Base-by-base conservation (phyloP, 1,140 invertebrate genomes). In the Pemphigus obesinymphae region DNA sequence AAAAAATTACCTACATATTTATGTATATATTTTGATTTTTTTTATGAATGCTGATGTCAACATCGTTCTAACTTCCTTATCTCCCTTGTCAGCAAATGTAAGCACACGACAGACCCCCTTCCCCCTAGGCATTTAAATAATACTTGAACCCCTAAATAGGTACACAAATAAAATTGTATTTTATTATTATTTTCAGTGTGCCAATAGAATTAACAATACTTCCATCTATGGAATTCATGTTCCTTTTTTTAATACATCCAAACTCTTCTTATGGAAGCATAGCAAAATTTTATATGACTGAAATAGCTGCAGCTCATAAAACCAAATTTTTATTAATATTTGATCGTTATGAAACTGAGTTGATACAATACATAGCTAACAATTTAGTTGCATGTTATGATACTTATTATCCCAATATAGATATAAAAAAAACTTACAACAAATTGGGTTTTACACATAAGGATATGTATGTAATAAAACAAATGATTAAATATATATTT, bases 261-360 rank as follows among this genome's bases (percentile, higher is more conserved):
- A 55, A 48, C 23, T 83, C 82, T 8, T 29, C 34, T 20, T 55
- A 83, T 29, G 31, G 48, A 26, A 68, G n/a, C n/a, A 20, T 83
- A 17, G 84, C 73, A 40, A 83, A 83, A 40, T 58, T 83, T 45
- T 83, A 84, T 80, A 61, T 85, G 29, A 82, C 82, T 45, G 82
- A 83, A 81, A 84, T 85, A 15, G 84, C 84, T 20, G 61, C 82
- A 34, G 83, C 83, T 23, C 84, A 84, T 58, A 83, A 84, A 61
- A 66, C 82, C 34, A 83, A 73, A 37, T 68, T 84, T 34, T 66
- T 82, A 53, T 82, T 83, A 43, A 48, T 85, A 20, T 85, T 83
- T 82, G 78, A 82, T 80, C 83, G 83, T 8, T 85, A 83, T 81
- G 83, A 84, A 73, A 82, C 82, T 75, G 83, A 84, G 76, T 66